A percentile compares a stretch with the other conserved stretches of the same genome.
Evolutionary conservation across 2,888 invertebrate genomes (phyloP).

Genomic region (Cosmia pyralina): DNA sequence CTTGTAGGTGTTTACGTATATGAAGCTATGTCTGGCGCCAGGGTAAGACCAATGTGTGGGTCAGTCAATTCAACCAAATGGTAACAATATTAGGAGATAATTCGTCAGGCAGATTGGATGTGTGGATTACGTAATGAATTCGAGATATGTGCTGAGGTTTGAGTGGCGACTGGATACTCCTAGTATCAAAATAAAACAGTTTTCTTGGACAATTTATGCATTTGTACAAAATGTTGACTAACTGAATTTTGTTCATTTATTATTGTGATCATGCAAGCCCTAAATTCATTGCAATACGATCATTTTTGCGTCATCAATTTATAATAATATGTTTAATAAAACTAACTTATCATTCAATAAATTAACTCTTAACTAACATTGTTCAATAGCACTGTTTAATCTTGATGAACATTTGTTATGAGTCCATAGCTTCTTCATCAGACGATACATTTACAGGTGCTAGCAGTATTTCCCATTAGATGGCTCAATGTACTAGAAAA

Average conservation of each 20-base stretch:
- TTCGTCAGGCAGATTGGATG: background rate
- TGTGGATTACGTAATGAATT: background rate
- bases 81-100: background rate
- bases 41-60: slow-evolving; percentile 1
- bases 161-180: slow-evolving; percentile 8
- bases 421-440: slow-evolving; percentile 32
- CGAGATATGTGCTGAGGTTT: background rate
- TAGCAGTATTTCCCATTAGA: slow-evolving; percentile 43
- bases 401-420: slow-evolving; percentile 28
- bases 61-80: background rate
- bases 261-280: slow-evolving; percentile 2
- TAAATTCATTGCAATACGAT: background rate
- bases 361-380: slow-evolving; percentile 7
- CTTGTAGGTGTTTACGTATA: background rate
- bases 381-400: slow-evolving; percentile 44
- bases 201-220: slow-evolving; percentile 33
- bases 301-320: slow-evolving; percentile 4
- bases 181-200: slow-evolving; percentile 43
- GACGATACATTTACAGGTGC: slow-evolving; percentile 47
- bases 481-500: slow-evolving; percentile 38
- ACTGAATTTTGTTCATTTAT: background rate
- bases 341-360: slow-evolving; percentile 23
- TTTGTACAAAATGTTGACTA: slow-evolving; percentile 18
- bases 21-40: slow-evolving; percentile 9
- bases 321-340: slow-evolving; percentile 12